These are phyloP conservation scores for Plebejus anna DNA, from an alignment of 2,888 invertebrate genomes.

Conservation along the genomic window DNA sequence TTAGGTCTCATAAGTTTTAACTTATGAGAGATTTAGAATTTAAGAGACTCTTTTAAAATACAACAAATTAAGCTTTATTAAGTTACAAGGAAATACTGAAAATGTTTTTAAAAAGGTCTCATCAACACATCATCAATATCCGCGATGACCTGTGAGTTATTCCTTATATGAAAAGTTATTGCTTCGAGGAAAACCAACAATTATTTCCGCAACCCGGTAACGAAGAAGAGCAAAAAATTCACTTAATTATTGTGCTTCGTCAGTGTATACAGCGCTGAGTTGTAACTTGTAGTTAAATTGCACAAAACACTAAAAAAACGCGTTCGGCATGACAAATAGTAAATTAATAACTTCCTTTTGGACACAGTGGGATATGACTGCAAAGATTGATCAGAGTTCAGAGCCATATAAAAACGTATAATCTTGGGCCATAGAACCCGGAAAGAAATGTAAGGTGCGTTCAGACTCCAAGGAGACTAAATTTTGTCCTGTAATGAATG, in stretches of 20 bases:
- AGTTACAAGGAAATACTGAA: background rate
- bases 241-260: constrained; percentile 1
- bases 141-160: constrained; percentile 8
- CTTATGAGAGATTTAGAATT: too few species aligned
- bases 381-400: too few species aligned
- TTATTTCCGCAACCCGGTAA: constrained; percentile 2
- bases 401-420: too few species aligned
- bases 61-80: background rate
- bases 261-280: background rate
- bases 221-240: constrained; percentile 1
- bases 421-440: too few species aligned
- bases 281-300: background rate
- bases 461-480: too few species aligned
- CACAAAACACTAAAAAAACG: background rate
- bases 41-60: background rate
- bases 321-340: background rate
- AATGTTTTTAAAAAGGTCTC: background rate
- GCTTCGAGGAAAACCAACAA: constrained; percentile 22
- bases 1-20: background rate
- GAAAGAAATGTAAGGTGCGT: too few species aligned
- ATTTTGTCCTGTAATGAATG: too few species aligned
- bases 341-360: too few species aligned
- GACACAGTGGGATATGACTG: too few species aligned
- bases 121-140: background rate
- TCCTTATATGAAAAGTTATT: constrained; percentile 13